A percentile compares a stretch with the other conserved stretches of the same genome.
Evolutionary conservation across 2,113 vertebrate genomes (phyloP).

Genomic region (Epinephelus cyanopodus): DNA sequence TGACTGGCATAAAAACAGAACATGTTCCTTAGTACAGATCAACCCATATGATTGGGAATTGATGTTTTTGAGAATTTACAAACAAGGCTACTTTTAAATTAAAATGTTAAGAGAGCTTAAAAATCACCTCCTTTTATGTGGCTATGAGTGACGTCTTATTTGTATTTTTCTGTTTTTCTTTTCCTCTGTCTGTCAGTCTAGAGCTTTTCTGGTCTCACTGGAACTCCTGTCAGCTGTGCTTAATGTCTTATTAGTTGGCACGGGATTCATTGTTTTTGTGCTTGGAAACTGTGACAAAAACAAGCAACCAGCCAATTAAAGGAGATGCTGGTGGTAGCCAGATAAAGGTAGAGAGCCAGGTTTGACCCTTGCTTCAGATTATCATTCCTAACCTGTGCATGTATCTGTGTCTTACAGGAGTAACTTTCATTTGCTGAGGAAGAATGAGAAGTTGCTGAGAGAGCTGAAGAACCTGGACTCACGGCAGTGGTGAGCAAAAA

Average conservation of each 20-base stretch:
- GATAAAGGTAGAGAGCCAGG: neutral
- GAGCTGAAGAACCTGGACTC: slow-evolving; percentile 99
- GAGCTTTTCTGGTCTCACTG: neutral
- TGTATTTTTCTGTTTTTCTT: neutral
- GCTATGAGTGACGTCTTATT: neutral
- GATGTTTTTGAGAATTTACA: neutral
- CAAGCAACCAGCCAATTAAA: slow-evolving; percentile 55
- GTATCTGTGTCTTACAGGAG: slow-evolving; percentile 84
- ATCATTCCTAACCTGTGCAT: slow-evolving; percentile 7
- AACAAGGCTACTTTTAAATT: neutral
- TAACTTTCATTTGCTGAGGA: slow-evolving; percentile 97
- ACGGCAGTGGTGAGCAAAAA: slow-evolving; percentile 92
- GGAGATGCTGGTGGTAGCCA: neutral
- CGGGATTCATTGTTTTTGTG: neutral
- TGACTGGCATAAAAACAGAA: neutral
- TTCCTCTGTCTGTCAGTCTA: neutral
- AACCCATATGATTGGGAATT: neutral
- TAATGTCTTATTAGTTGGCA: neutral
- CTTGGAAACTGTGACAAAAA: slow-evolving; percentile 64
- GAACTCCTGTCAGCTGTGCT: neutral
- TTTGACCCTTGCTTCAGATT: neutral
- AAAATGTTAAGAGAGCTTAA: neutral
- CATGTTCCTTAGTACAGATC: neutral
- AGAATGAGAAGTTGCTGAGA: slow-evolving; percentile 97
- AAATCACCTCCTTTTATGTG: too few species aligned